A percentile compares a stretch with the other conserved stretches of the same genome.
These are phyloP conservation scores for Mobula birostris DNA, from an alignment of 2,113 vertebrate genomes.

Conservation along the genomic window DNA sequence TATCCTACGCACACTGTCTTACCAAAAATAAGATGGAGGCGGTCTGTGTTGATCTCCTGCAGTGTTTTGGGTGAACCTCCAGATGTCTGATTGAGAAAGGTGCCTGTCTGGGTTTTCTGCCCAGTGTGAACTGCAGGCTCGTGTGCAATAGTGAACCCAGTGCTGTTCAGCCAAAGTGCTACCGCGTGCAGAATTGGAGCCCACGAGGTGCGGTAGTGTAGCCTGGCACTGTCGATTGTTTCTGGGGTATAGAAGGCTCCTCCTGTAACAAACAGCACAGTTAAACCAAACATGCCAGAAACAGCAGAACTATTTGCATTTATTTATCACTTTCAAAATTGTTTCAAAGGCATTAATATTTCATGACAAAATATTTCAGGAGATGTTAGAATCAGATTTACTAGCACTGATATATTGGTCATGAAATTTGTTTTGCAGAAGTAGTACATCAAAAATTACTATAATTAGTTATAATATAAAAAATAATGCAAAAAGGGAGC, in stretches of 20 bases:
- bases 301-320: not conserved
- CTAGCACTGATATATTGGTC: no score
- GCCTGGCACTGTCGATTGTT: constrained; percentile 89
- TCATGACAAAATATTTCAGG: not conserved
- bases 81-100: constrained; percentile 55
- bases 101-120: constrained; percentile 54
- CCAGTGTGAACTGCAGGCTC: constrained; percentile 53
- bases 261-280: constrained; percentile 55
- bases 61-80: constrained; percentile 62
- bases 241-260: constrained; percentile 97
- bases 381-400: not conserved
- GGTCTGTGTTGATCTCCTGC: constrained; percentile 78
- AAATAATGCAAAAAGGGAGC: no score
- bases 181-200: constrained; percentile 87
- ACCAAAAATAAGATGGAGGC: constrained; percentile 95
- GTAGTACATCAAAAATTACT: no score
- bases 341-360: not conserved
- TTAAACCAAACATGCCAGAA: not conserved
- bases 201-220: constrained; percentile 94
- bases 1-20: constrained; percentile 40
- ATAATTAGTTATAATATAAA: no score
- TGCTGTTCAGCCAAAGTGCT: constrained; percentile 85
- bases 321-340: not conserved
- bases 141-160: constrained; percentile 65
- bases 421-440: no score